phyloP scores from a whole-genome alignment of 2,797 vertebrate species.

The Lagorchestes hirsutus region DNA sequence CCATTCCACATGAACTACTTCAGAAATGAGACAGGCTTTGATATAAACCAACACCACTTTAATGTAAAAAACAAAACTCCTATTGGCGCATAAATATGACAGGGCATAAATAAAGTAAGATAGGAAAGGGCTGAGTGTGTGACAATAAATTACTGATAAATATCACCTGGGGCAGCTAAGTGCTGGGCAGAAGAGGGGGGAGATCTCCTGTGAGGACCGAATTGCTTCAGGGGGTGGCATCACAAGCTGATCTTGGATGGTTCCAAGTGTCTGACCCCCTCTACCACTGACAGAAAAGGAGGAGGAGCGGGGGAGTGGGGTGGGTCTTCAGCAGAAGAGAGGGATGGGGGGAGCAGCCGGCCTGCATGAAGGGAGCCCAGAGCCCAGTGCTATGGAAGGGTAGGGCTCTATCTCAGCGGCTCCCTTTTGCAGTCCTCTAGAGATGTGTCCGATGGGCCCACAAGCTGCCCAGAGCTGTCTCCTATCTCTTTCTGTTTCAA shows the following conservation, averaged over 20 bases:
- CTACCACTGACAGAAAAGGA: not conserved
- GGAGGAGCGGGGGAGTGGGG: too few relatives aligned
- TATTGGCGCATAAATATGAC: constrained; percentile 86
- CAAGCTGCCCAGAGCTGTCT: not conserved
- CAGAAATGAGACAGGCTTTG: not conserved
- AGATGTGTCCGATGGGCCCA: not conserved
- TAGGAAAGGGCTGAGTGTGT: constrained; percentile 84
- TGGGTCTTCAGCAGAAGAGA: too few relatives aligned
- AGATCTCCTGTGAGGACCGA: constrained; percentile 56
- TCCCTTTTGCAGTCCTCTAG: not conserved
- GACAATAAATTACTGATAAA: constrained; percentile 90
- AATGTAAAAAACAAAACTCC: constrained; percentile 72
- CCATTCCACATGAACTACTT: not conserved
- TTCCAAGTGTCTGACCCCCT: not conserved
- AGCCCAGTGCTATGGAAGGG: not conserved
- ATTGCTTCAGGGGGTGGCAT: not conserved
- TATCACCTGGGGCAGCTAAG: constrained; percentile 85
- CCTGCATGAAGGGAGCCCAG: not conserved
- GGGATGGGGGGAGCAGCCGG: not conserved
- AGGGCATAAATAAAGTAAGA: constrained; percentile 89
- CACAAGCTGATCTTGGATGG: not conserved
- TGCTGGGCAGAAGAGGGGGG: constrained; percentile 83
- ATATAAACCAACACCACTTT: constrained; percentile 76
- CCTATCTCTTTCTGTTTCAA: not conserved
- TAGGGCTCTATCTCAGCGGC: too few relatives aligned